Evolutionary conservation across 2,797 vertebrate genomes (phyloP), one percentile per base, ranked within the genome.

Genomic region (Cyprinella venusta): DNA sequence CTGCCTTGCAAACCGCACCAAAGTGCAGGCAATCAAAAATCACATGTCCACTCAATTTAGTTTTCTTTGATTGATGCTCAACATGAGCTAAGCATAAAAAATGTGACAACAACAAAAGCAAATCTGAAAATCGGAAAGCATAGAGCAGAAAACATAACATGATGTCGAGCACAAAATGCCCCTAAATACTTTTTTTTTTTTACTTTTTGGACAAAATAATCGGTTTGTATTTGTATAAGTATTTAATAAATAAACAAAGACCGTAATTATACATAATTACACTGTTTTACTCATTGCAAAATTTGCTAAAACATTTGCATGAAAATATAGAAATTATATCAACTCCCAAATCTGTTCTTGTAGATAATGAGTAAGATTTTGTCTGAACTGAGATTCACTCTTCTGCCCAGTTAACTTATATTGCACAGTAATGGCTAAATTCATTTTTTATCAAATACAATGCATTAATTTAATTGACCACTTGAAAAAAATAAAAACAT

Each of bases 11-110:
- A 61, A 15, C 19, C 38, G 26, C 77, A 9, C 64, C n/a, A 45
- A 45, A 42, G 6, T 21, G 50, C 9, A 16, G 3, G 36, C 69
- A 81, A 81, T 74, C 79, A 81, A 64, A 81, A 56, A 81, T 64
- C 30, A 38, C 69, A 50, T 61, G 56, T 38, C 69, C 79, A 72
- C 19, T 63, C 8, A 30, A 21, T 59, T 50, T n/a, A 13, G 3
- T 64, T 64, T 64, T 74, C 13, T 42, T 52, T 81, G 56, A 74
- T 61, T 74, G 56, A 64, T 42, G 36, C 54, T 61, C 54, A 76
- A 26, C n/a, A 59, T 61, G 36, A 72, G 26, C 19, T 13, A 72
- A 36, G 19, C 56, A 81, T 18, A 42, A n/a, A 26, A 42, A 24
- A 81, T 33, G 67, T 59, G 6, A 64, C 3, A 5, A 45, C 36